Evolutionary conservation across 2,797 vertebrate genomes (phyloP).

Genomic region (Siniperca scherzeri): DNA sequence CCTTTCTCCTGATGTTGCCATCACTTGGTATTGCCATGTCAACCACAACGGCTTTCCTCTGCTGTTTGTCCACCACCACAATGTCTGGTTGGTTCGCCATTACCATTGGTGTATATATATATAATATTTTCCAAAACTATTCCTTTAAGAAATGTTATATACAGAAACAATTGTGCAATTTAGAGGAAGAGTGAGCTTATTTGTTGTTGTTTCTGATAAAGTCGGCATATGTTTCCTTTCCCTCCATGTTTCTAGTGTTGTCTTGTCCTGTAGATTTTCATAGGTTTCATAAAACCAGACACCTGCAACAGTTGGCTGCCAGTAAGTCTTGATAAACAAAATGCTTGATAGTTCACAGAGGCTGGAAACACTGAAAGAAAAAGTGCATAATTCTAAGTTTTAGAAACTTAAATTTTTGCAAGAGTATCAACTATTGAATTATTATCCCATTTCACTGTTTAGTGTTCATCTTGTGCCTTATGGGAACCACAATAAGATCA

Average conservation of each 20-base stretch:
- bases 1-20: too few relatives aligned
- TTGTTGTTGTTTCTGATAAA: neutral
- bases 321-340: slow-evolving; percentile 22
- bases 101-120: too few relatives aligned
- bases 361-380: neutral
- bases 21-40: too few relatives aligned
- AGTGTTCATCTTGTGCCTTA: slow-evolving; percentile 61
- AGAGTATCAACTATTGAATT: slow-evolving; percentile 4
- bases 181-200: neutral
- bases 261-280: neutral
- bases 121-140: neutral
- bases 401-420: neutral
- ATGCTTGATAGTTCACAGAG: slow-evolving; percentile 1
- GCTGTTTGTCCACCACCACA: too few relatives aligned
- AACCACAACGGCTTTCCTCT: too few relatives aligned
- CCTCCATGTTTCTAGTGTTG: slow-evolving; percentile 1
- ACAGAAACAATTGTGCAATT: neutral
- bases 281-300: slow-evolving; percentile 10
- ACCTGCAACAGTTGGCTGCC: slow-evolving; percentile 1
- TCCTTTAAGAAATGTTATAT: neutral
- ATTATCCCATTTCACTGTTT: slow-evolving; percentile 38
- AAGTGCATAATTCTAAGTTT: neutral
- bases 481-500: slow-evolving; percentile 57
- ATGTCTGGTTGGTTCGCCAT: too few relatives aligned
- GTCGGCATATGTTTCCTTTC: neutral